phyloP scores from a whole-genome alignment of 2,888 invertebrate genomes.

The Plebejus anna region DNA sequence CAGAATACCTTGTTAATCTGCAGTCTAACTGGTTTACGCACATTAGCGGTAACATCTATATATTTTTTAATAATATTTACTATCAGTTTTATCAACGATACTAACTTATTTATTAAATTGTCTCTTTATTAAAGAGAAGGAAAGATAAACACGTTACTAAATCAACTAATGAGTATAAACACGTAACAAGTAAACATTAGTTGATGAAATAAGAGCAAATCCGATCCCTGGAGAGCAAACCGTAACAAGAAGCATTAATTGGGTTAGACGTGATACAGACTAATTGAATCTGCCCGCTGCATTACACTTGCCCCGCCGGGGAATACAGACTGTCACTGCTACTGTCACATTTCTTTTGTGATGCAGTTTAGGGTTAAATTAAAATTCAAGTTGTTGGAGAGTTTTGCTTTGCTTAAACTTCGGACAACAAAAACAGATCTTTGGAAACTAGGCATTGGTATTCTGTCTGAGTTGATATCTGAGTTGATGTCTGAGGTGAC shows the following conservation, averaged over 20 bases:
- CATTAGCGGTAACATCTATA: too few relatives aligned
- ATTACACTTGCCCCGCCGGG: conserved; percentile 49
- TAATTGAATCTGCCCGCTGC: conserved; percentile 51
- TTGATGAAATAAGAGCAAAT: conserved; percentile 11
- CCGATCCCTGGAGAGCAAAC: conserved; percentile 5
- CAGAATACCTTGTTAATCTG: too few relatives aligned
- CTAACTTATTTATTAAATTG: too few relatives aligned
- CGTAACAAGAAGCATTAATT: conserved; percentile 21
- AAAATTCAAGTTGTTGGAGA: neutral
- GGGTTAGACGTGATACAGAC: conserved; percentile 46
- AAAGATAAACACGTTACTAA: neutral
- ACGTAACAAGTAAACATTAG: conserved; percentile 14
- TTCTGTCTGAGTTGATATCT: too few relatives aligned
- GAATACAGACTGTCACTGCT: conserved; percentile 27
- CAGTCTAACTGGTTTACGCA: too few relatives aligned
- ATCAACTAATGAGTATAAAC: neutral
- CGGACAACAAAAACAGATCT: neutral
- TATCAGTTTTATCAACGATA: too few relatives aligned
- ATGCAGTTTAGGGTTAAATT: neutral
- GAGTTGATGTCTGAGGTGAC: neutral
- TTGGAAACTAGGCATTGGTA: neutral
- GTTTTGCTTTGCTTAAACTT: neutral
- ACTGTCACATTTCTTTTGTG: conserved; percentile 23
- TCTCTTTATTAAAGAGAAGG: neutral
- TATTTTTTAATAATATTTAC: too few relatives aligned